Evolutionary conservation across 2,797 vertebrate genomes (phyloP).

Genomic region (Acrossocheilus wenchowensis): DNA sequence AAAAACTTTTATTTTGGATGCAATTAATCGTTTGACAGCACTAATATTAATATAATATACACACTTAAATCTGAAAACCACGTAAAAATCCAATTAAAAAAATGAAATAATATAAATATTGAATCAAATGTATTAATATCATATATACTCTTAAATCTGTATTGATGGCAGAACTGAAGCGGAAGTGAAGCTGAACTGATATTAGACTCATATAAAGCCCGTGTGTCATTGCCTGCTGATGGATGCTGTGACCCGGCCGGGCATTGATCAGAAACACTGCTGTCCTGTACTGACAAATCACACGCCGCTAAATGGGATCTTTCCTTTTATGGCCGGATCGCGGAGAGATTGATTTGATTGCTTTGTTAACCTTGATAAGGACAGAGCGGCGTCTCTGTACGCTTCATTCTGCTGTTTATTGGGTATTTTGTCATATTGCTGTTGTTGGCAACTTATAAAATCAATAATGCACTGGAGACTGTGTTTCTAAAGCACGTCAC

Average conservation of each 20-base stretch:
- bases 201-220: not conserved
- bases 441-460: not conserved
- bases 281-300: not conserved
- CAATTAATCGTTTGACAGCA: too few relatives aligned
- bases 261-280: not conserved
- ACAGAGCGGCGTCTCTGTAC: not conserved
- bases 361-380: not conserved
- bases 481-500: not conserved
- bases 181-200: not conserved
- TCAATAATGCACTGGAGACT: not conserved
- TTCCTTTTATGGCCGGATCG: not conserved
- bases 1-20: too few relatives aligned
- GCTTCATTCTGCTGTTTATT: not conserved
- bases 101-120: too few relatives aligned
- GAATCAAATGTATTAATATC: too few relatives aligned
- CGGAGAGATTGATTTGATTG: not conserved
- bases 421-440: not conserved
- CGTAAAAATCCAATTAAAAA: too few relatives aligned
- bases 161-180: not conserved
- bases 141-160: too few relatives aligned
- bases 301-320: not conserved
- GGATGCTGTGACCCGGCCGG: too few relatives aligned
- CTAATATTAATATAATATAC: too few relatives aligned
- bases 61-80: too few relatives aligned
- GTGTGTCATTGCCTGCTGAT: not conserved